Conservation (phyloP, 2,797 vertebrate species). For the Melanogrammus aeglefinus region DNA sequence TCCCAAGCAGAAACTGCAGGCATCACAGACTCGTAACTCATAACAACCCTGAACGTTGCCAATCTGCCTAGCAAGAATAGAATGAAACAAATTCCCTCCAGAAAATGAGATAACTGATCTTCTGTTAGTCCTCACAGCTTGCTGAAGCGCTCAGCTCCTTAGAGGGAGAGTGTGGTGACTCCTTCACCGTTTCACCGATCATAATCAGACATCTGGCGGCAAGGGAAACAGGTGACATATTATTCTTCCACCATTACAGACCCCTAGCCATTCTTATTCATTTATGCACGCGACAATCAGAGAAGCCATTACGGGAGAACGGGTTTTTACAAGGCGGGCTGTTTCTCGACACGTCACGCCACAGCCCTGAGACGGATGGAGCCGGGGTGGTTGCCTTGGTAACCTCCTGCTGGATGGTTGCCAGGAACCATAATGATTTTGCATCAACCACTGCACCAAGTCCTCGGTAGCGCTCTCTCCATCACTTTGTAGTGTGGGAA, state of each 20-base stretch:
- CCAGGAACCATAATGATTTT: constrained; percentile 76
- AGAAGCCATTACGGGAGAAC: constrained; percentile 61
- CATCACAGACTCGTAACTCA: too few species aligned
- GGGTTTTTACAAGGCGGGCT: constrained; percentile 54
- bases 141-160: too few species aligned
- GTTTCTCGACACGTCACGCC: constrained; percentile 59
- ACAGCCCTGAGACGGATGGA: constrained; percentile 56
- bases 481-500: too few species aligned
- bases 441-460: constrained; percentile 56
- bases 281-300: constrained; percentile 64
- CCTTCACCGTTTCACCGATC: too few species aligned
- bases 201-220: not conserved
- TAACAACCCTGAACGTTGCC: too few species aligned
- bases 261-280: constrained; percentile 51
- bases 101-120: too few species aligned
- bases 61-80: too few species aligned
- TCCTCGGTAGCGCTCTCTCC: constrained; percentile 35
- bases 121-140: too few species aligned
- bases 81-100: too few species aligned
- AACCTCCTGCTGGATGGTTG: constrained; percentile 71
- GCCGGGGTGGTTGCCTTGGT: constrained; percentile 69
- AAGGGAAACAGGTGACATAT: constrained; percentile 23
- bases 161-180: too few species aligned
- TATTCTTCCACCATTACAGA: constrained; percentile 47
- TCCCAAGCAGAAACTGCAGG: too few species aligned